A percentile compares a stretch with the other conserved stretches of the same genome.
phyloP scores from a whole-genome alignment of 1,140 invertebrate species.

The Formica selysi region DNA sequence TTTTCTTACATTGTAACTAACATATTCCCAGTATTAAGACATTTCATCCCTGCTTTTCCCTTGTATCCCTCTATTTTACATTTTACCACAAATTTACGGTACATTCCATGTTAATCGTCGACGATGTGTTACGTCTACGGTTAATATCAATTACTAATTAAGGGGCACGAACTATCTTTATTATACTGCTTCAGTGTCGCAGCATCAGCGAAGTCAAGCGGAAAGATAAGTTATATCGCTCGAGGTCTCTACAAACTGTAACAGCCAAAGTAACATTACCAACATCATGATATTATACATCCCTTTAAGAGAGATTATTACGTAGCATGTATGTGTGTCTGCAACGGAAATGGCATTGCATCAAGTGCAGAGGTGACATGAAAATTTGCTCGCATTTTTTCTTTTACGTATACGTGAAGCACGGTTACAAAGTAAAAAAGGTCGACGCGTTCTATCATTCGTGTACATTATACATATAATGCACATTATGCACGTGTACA shows the following conservation, averaged over 20 bases:
- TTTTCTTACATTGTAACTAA: slow-evolving; percentile 1
- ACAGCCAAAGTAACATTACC: slow-evolving; percentile 50
- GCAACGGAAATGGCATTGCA: background rate
- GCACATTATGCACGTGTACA: too few relatives aligned
- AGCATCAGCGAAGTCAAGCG: background rate
- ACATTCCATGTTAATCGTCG: background rate
- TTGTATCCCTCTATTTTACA: too few relatives aligned
- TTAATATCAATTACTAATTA: slow-evolving; percentile 54
- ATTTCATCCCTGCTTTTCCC: background rate
- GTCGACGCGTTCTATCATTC: too few relatives aligned
- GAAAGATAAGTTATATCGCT: slow-evolving; percentile 37
- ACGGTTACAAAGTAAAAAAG: background rate
- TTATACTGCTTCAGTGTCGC: slow-evolving; percentile 9
- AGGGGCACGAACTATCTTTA: slow-evolving; percentile 23
- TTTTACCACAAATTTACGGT: background rate
- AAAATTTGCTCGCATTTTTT: slow-evolving; percentile 38
- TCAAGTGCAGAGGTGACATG: background rate
- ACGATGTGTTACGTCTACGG: background rate
- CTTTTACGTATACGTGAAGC: background rate
- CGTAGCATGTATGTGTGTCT: too few relatives aligned
- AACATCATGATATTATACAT: background rate
- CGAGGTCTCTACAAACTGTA: slow-evolving; percentile 31
- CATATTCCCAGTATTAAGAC: background rate
- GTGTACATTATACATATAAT: too few relatives aligned
- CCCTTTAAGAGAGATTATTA: background rate